Evolutionary conservation across 2,113 vertebrate species (phyloP).

Genomic region (Nansenia antarctica): DNA sequence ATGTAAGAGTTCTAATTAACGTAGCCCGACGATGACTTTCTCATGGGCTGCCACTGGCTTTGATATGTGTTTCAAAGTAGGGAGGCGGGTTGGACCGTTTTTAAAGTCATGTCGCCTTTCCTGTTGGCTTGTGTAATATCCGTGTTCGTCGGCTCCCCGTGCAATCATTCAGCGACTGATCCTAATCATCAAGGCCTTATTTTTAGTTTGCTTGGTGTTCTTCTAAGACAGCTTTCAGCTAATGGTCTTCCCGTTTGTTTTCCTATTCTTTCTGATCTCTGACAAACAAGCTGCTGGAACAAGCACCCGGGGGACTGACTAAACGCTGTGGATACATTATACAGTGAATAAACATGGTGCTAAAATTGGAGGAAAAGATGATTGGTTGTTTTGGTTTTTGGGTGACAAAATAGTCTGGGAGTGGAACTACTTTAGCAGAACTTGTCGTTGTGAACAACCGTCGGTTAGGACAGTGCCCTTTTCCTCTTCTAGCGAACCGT

Average conservation of each 20-base stretch:
- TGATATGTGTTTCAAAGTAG: not conserved
- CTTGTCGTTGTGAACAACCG: no score
- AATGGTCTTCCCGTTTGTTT: not conserved
- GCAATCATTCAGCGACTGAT: not conserved
- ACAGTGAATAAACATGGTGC: not conserved
- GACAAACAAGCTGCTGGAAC: not conserved
- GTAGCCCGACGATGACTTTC: not conserved
- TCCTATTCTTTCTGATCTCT: slow-evolving; percentile 9
- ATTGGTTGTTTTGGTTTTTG: not conserved
- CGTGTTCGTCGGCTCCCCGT: not conserved
- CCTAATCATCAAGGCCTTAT: not conserved
- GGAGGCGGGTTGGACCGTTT: no score
- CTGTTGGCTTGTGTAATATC: not conserved
- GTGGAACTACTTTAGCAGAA: no score
- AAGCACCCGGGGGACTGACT: not conserved
- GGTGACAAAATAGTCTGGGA: not conserved
- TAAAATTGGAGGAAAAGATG: not conserved
- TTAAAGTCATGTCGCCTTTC: no score
- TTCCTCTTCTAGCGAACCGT: no score
- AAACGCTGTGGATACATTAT: not conserved
- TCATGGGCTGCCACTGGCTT: not conserved
- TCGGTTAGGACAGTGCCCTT: no score
- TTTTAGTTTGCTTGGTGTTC: not conserved
- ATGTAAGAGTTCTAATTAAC: not conserved
- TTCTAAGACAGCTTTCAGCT: not conserved